These are phyloP conservation scores for Cryptoblepharus egeriae DNA, from an alignment of 2,797 vertebrate genomes.

Conservation along the genomic window DNA sequence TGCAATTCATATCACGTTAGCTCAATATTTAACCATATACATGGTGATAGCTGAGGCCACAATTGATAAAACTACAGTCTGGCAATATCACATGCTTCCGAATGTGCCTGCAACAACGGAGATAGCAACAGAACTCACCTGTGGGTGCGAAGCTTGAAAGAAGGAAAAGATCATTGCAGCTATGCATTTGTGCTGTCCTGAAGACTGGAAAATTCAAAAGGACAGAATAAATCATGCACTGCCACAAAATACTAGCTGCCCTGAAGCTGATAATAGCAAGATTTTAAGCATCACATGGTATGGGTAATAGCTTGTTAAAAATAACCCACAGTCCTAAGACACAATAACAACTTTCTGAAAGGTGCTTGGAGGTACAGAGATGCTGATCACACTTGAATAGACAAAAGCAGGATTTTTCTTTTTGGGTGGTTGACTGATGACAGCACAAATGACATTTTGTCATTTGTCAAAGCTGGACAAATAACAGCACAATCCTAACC, in stretches of 20 bases:
- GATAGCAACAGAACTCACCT: background rate
- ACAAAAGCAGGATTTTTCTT: background rate
- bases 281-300: slow-evolving; percentile 13
- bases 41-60: too few species aligned
- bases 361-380: background rate
- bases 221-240: slow-evolving; percentile 29
- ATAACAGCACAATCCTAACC: too few species aligned
- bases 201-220: slow-evolving; percentile 34
- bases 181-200: slow-evolving; percentile 23
- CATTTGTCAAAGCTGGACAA: too few species aligned
- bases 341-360: background rate
- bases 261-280: slow-evolving; percentile 15
- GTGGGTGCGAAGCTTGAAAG: background rate
- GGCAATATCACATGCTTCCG: background rate
- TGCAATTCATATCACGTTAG: background rate
- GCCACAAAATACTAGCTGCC: slow-evolving; percentile 13
- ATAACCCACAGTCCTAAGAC: slow-evolving; percentile 16
- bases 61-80: background rate
- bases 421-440: background rate
- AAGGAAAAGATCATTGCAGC: background rate
- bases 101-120: background rate
- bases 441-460: too few species aligned
- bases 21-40: background rate
- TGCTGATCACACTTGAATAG: background rate
- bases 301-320: slow-evolving; percentile 36